Evolutionary conservation across 2,113 vertebrate genomes (phyloP), one percentile per base, ranked within the genome.

Genomic region (Vanacampus margaritifer): DNA sequence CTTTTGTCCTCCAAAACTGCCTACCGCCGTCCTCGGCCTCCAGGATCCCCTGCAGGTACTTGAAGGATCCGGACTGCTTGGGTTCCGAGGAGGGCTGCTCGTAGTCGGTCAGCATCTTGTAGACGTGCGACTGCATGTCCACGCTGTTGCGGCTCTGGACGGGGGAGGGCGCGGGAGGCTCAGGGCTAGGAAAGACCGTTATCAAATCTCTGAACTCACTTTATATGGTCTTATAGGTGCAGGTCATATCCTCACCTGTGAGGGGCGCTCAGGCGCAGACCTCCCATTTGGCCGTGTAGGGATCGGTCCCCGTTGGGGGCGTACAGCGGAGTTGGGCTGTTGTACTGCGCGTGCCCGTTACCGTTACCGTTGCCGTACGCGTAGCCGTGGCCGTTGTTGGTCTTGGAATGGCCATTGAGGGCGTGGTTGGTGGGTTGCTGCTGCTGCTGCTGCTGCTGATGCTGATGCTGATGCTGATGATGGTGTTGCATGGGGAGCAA

Each of bases 41-140:
- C 64, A 99, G 86, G 85, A 99, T 98, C 78, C 94, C 97, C 86
- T 99, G 97, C 23, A 99, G 83, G 81, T 98, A 98, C 48, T 95
- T 93, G 90, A 99, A 99, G 60, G 97, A 99, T 28, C 96, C 95
- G 0, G 97, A 99, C 86, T 99, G 97, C 83, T 99, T 99, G 6
- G 97, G 97, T 73, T 94, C 93, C 0, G 93, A 89, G 26, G 87
- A n/a, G 0, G 95, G 93, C 7, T 93, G 92, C 2, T 93, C 95
- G 0, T 81, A 73, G 79, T 93, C 87, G 85, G 94, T 94, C n/a
- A 99, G 94, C 97, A 99, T 98, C 92, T 93, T 94, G 91, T 98
- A 98, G 75, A 99, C 97, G 12, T 96, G 95, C 0, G 97, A 99
- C 72, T 95, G 93, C 24, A 90, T 69, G 78, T 98, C 92, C 5